Evolutionary conservation across 2,888 invertebrate genomes (phyloP).

Genomic region (Xestoiulus laeticollis): DNA sequence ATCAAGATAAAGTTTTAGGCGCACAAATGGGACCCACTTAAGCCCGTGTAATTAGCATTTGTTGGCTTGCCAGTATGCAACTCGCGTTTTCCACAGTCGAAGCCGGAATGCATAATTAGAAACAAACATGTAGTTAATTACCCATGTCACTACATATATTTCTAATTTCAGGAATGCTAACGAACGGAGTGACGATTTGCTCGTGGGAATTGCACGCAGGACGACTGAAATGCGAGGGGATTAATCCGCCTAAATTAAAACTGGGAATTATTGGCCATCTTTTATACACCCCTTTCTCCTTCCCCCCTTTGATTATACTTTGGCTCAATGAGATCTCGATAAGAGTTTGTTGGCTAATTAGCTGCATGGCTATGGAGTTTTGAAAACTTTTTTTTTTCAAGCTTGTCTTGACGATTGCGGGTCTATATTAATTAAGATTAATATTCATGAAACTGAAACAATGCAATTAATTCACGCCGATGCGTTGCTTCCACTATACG

Average conservation of each 20-base stretch:
- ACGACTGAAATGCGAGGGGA: neutral
- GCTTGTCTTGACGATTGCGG: neutral
- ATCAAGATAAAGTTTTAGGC: constrained; percentile 10
- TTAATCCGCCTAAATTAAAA: constrained; percentile 30
- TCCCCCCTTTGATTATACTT: neutral
- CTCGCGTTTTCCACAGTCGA: neutral
- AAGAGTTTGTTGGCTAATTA: neutral
- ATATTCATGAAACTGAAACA: neutral
- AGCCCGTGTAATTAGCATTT: constrained; percentile 32
- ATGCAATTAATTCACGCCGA: constrained; percentile 5
- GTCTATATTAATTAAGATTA: constrained; percentile 6
- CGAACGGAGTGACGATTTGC: constrained; percentile 34
- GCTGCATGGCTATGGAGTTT: neutral
- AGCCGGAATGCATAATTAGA: constrained; percentile 39
- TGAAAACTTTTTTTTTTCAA: neutral
- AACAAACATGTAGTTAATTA: constrained; percentile 40
- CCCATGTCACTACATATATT: constrained; percentile 28
- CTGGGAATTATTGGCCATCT: constrained; percentile 31
- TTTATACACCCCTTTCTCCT: neutral
- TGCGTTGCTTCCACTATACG: too few species aligned
- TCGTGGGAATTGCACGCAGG: neutral
- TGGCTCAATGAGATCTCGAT: neutral
- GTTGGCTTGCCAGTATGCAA: neutral
- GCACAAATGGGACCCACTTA: constrained; percentile 39
- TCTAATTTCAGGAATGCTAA: constrained; percentile 9